phyloP scores from a whole-genome alignment of 2,888 invertebrate genomes.

The Clistopyga incitator region DNA sequence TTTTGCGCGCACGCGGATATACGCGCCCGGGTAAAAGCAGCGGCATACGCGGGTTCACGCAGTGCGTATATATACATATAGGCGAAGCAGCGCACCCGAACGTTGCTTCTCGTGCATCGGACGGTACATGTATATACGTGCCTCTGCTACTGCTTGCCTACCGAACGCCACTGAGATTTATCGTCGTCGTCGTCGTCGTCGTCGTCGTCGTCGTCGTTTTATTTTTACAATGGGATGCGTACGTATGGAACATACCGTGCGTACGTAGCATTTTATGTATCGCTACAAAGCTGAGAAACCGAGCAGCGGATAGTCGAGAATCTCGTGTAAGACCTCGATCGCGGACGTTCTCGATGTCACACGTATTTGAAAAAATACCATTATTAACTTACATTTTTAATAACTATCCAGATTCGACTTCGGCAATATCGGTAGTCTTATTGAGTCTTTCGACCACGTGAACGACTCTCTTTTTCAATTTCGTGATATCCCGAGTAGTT shows the following conservation, averaged over 20 bases:
- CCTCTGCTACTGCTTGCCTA: constrained; percentile 10
- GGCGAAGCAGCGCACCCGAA: constrained; percentile 31
- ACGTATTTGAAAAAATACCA: too few relatives aligned
- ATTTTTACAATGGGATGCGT: constrained; percentile 61
- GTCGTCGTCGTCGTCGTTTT: constrained; percentile 60
- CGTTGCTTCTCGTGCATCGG: constrained; percentile 43
- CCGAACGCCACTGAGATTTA: constrained; percentile 58
- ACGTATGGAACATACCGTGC: not conserved
- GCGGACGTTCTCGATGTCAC: too few relatives aligned
- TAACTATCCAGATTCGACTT: constrained; percentile 70
- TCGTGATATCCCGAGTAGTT: constrained; percentile 74
- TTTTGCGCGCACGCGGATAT: constrained; percentile 37
- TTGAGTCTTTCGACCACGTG: constrained; percentile 77
- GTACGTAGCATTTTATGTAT: not conserved
- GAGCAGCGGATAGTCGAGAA: constrained; percentile 37
- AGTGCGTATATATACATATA: constrained; percentile 56
- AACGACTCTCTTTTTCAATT: constrained; percentile 78
- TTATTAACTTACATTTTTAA: not conserved
- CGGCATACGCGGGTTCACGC: constrained; percentile 30
- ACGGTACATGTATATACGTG: constrained; percentile 30
- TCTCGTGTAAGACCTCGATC: constrained; percentile 40
- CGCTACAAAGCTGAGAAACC: not conserved
- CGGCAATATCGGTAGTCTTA: constrained; percentile 72
- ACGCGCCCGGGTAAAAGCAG: constrained; percentile 21
- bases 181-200: constrained; percentile 58